A percentile compares a stretch with the other conserved stretches of the same genome.
Conservation (phyloP, 2,888 invertebrate genomes). For the Sarcophaga variegata region DNA sequence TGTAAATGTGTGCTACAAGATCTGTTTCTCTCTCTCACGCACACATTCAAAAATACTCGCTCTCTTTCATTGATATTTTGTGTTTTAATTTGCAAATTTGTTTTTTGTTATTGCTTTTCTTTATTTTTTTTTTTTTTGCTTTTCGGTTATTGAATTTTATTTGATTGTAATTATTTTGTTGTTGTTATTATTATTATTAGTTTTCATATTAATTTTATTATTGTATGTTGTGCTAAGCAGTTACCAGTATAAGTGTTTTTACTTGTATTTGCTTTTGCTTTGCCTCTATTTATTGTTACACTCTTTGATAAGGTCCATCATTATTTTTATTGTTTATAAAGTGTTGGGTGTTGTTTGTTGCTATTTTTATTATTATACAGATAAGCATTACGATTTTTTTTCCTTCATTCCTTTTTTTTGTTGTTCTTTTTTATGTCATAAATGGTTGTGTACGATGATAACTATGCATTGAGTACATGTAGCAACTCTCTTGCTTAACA, state of each 20-base stretch:
- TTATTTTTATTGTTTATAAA: constrained; percentile 47
- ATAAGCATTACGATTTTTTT: constrained; percentile 24
- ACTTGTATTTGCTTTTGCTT: background rate
- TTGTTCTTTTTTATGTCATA: too few relatives aligned
- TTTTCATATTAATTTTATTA: background rate
- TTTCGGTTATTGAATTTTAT: too few relatives aligned
- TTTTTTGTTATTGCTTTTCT: too few relatives aligned
- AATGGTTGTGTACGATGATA: too few relatives aligned
- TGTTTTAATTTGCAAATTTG: too few relatives aligned
- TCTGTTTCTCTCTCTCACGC: constrained; percentile 4
- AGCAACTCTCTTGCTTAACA: background rate
- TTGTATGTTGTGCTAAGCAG: constrained; percentile 15
- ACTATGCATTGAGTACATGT: too few relatives aligned
- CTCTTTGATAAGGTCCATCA: constrained; percentile 44
- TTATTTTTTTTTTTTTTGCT: too few relatives aligned
- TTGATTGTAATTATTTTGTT: background rate
- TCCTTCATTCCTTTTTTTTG: too few relatives aligned
- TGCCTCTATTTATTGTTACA: too few relatives aligned
- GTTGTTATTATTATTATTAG: background rate
- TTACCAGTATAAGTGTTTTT: constrained; percentile 42
- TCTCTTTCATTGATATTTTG: too few relatives aligned
- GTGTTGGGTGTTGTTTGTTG: constrained; percentile 33
- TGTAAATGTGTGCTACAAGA: background rate
- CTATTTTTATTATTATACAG: background rate
- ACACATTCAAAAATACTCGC: too few relatives aligned